Evolutionary conservation across 2,888 invertebrate species (phyloP), one percentile per base, ranked within the genome.

Genomic region (Drosophila suboccidentalis): DNA sequence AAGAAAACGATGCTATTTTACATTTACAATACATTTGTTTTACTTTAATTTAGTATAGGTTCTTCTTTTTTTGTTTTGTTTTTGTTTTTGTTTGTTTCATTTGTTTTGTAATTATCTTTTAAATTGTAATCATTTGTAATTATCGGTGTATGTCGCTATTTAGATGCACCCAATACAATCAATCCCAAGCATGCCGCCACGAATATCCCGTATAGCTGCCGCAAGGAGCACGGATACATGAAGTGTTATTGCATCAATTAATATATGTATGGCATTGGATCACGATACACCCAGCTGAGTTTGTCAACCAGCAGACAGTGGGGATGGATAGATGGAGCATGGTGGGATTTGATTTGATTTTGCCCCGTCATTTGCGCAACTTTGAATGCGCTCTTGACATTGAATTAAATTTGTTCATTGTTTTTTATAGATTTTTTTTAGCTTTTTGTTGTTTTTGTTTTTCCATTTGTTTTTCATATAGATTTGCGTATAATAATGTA

Each of bases 1-100:
- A 75, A 62, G 79, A 76, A 79, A 79, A 77, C 79, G 75, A 50
- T 69, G 63, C 79, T 75, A 70, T 71, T 78, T 77, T 68, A 76
- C 70, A 66, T 68, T 77, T 82, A 71, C 61, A 81, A 69, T 77
- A 67, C 70, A 75, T 76, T 75, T 79, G 50, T 61, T 75, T 64
- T 58, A 71, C 59, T 67, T 77, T 57, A 69, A 71, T 72, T 80
- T 79, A 75, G 43, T 53, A 49, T 74, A 71, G 64, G 38, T 50
- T 50, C 54, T 29, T 53, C 8, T 50, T 53, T 22, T 46, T 11
- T 50, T 10, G 1, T 4, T 22, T 22, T 22, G 3, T 22, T 22
- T 22, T 22, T 49, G 55, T 60, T 39, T 61, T 34, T 63, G 41
- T 64, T 38, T 36, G 43, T 43, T 63, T 29, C 59, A 38, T 62